phyloP scores from a whole-genome alignment of 1,140 invertebrate species.

The Listronotus bonariensis region DNA sequence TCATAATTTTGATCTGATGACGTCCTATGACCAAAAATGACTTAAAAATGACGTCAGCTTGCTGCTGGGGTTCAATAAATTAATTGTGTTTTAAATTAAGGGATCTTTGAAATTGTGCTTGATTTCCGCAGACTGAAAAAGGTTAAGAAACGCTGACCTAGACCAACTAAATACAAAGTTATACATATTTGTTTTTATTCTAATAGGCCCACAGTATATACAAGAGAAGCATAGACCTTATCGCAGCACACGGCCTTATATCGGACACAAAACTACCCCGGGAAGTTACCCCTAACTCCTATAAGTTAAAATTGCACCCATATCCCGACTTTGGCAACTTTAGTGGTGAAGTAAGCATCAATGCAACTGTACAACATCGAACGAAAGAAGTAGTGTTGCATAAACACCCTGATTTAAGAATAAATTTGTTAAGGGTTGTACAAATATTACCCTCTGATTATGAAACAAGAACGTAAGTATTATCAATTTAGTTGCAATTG shows the following conservation, averaged over 20 bases:
- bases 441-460: conserved; percentile 46
- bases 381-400: conserved; percentile 66
- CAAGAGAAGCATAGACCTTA: conserved; percentile 64
- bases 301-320: conserved; percentile 66
- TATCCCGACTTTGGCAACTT: conserved; percentile 63
- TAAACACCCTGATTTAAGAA: conserved; percentile 63
- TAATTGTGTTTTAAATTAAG: too few species aligned
- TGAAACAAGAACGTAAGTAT: conserved; percentile 35
- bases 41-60: too few species aligned
- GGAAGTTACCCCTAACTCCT: conserved; percentile 63
- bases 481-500: too few species aligned
- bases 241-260: conserved; percentile 61
- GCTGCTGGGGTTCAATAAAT: too few species aligned
- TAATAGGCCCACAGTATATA: conserved; percentile 20
- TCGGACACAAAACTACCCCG: conserved; percentile 62
- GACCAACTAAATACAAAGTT: too few species aligned
- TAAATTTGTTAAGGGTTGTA: conserved; percentile 54
- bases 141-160: too few species aligned
- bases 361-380: conserved; percentile 62
- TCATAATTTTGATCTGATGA: too few species aligned
- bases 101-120: too few species aligned
- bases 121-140: too few species aligned
- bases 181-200: conserved; percentile 12
- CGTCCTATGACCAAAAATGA: too few species aligned
- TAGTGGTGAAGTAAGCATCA: conserved; percentile 65